A percentile compares a stretch with the other conserved stretches of the same genome.
phyloP scores from a whole-genome alignment of 2,888 invertebrate genomes.

The Nematopogon swammerdamellus region DNA sequence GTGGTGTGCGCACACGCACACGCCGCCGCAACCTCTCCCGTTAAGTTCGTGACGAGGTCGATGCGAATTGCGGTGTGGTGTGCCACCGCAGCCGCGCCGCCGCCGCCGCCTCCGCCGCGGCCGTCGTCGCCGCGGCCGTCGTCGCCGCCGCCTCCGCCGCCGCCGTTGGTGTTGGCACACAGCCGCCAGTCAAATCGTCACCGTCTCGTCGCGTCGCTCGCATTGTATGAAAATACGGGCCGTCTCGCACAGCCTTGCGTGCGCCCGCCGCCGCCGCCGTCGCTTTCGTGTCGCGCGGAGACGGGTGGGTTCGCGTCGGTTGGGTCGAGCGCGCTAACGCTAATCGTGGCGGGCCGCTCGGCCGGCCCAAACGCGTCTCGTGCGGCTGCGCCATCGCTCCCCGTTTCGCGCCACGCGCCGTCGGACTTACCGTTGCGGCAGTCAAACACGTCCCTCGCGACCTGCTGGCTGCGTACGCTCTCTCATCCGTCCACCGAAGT shows the following conservation, averaged over 20 bases:
- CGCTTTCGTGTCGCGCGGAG: conserved; percentile 17
- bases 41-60: not conserved
- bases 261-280: conserved; percentile 1
- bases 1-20: not conserved
- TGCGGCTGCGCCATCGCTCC: conserved; percentile 9
- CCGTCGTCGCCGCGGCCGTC: too few species aligned
- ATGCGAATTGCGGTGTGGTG: too few species aligned
- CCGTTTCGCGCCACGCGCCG: conserved; percentile 40
- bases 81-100: conserved; percentile 22
- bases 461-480: conserved; percentile 11
- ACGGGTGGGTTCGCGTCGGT: conserved; percentile 20
- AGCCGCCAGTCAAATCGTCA: conserved; percentile 46
- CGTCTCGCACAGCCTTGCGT: conserved; percentile 5
- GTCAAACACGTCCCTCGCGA: conserved; percentile 3
- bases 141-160: too few species aligned
- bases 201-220: conserved; percentile 35
- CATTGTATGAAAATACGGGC: conserved; percentile 29
- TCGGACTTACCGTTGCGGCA: conserved; percentile 3
- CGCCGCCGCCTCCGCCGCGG: too few species aligned
- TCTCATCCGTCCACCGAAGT: conserved; percentile 15
- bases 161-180: conserved; percentile 16
- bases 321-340: conserved; percentile 6
- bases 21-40: not conserved
- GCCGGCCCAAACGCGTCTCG: conserved; percentile 9
- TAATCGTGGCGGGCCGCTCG: conserved; percentile 5